Evolutionary conservation across 1,140 invertebrate genomes (phyloP).

Genomic region (Drosophila gunungcola): DNA sequence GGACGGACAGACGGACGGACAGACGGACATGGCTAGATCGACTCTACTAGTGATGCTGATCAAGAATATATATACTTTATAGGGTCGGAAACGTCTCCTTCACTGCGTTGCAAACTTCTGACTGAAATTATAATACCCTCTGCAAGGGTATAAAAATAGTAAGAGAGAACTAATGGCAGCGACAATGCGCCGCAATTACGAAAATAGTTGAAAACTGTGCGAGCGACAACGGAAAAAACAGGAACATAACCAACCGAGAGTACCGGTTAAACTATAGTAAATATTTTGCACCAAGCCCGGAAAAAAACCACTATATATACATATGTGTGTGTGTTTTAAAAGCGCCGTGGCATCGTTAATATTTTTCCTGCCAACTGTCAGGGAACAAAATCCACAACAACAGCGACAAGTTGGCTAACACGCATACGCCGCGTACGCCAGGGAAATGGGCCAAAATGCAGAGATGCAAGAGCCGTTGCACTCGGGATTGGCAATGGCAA

Average conservation of each 20-base stretch:
- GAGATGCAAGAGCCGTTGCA: conserved; percentile 3
- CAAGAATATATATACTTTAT: too few species aligned
- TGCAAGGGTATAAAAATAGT: too few species aligned
- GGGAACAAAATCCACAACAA: conserved; percentile 44
- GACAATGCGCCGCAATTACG: conserved; percentile 55
- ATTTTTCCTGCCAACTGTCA: conserved; percentile 62
- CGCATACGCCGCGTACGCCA: conserved; percentile 71
- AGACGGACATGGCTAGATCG: too few species aligned
- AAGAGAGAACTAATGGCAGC: conserved; percentile 32
- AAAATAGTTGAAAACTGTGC: conserved; percentile 52
- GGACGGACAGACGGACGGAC: too few species aligned
- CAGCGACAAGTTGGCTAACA: conserved; percentile 47
- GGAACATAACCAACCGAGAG: conserved; percentile 48
- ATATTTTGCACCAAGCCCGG: conserved; percentile 34
- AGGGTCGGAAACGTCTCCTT: too few species aligned
- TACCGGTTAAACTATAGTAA: conserved; percentile 60
- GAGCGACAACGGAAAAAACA: conserved; percentile 71
- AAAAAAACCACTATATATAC: conserved; percentile 11
- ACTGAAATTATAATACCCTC: too few species aligned
- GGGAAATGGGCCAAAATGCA: conserved; percentile 8
- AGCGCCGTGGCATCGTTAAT: conserved; percentile 50
- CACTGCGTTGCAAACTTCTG: too few species aligned
- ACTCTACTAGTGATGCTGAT: too few species aligned
- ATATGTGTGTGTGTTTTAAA: conserved; percentile 36
- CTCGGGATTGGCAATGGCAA: conserved; percentile 41